Conservation (phyloP, 2,797 vertebrate species). For the Danionella dracula region DNA sequence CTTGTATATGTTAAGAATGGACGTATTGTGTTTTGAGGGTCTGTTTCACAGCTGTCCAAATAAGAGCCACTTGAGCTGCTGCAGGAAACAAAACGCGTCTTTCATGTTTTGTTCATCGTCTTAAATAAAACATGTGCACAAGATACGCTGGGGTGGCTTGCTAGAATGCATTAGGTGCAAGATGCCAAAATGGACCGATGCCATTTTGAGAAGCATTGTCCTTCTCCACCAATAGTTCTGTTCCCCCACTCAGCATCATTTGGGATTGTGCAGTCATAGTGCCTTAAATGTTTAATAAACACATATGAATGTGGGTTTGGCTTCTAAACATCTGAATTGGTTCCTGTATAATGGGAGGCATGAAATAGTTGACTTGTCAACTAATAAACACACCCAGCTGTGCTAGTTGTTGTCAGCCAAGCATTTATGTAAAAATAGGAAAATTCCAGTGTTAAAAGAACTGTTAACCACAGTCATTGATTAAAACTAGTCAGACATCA, state of each 20-base stretch:
- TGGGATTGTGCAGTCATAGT: constrained; percentile 24
- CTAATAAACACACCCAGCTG: neutral
- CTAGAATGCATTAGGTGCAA: neutral
- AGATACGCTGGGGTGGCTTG: neutral
- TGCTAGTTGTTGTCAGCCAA: neutral
- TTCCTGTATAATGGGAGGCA: neutral
- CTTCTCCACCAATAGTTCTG: neutral
- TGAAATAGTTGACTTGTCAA: neutral
- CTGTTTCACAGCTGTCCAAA: constrained; percentile 32
- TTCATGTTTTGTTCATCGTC: constrained; percentile 16
- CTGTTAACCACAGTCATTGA: constrained; percentile 51
- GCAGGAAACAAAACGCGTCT: neutral
- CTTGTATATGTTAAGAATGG: constrained; percentile 20
- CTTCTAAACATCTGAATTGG: neutral
- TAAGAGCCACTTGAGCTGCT: constrained; percentile 29
- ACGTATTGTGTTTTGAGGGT: constrained; percentile 30
- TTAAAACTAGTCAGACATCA: too few species aligned
- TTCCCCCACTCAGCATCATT: neutral
- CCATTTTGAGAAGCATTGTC: constrained; percentile 9
- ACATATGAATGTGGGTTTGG: neutral
- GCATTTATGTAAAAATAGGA: neutral
- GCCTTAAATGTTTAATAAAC: neutral
- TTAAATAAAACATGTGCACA: neutral
- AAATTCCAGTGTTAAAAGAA: constrained; percentile 13
- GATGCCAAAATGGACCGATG: neutral